Evolutionary conservation across 2,888 invertebrate species (phyloP).

Genomic region (Cantharis flavilabris): DNA sequence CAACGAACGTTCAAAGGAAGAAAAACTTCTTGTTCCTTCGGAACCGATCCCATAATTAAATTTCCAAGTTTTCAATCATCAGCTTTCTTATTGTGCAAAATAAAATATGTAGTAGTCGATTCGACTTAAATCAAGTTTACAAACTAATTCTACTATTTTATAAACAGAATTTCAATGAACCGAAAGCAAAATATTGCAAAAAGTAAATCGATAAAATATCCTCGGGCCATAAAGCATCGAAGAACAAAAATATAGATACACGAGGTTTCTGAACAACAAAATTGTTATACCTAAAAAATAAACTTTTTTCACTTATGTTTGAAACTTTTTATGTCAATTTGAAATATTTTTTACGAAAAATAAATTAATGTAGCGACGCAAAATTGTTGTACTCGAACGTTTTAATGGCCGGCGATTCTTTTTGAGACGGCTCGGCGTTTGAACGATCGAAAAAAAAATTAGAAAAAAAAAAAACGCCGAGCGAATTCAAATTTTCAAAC

Average conservation of each 20-base stretch:
- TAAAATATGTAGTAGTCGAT: background rate
- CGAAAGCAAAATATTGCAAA: constrained; percentile 5
- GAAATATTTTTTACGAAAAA: background rate
- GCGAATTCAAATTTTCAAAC: background rate
- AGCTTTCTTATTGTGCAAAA: background rate
- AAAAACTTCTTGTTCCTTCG: background rate
- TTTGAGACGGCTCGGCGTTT: background rate
- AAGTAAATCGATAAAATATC: constrained; percentile 16
- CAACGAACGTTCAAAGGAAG: background rate
- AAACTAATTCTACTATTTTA: constrained; percentile 2
- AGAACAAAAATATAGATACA: constrained; percentile 3
- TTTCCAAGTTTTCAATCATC: background rate
- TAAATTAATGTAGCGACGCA: background rate
- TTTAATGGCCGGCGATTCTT: background rate
- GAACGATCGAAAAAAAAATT: background rate
- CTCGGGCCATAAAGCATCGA: constrained; percentile 1
- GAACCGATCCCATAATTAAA: background rate
- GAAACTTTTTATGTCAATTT: background rate
- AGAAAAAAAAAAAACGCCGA: background rate
- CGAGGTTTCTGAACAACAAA: background rate
- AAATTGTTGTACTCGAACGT: background rate
- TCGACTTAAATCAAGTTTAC: background rate
- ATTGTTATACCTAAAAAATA: constrained; percentile 1
- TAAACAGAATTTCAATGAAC: constrained; percentile 4
- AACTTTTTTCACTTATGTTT: background rate